Percentiles rank a stretch among this genome's conserved stretches.
Conservation (phyloP, 2,888 invertebrate genomes). For the Hyposoter dolosus region DNA sequence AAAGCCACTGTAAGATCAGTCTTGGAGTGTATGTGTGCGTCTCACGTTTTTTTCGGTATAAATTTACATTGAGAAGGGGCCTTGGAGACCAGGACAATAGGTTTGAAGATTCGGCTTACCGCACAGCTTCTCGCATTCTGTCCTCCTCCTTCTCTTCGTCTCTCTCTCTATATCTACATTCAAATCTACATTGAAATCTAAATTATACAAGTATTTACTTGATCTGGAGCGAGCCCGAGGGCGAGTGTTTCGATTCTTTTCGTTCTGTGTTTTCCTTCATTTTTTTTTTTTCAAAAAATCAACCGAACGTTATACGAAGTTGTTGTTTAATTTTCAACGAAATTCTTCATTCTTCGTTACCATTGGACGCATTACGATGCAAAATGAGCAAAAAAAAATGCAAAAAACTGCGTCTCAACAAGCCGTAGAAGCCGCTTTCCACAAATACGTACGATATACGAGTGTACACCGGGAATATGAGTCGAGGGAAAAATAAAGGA, state of each 20-base stretch:
- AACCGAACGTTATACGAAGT: background rate
- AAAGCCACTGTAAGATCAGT: constrained; percentile 50
- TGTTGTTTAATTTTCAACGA: no score
- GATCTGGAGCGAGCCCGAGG: constrained; percentile 60
- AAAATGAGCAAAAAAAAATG: no score
- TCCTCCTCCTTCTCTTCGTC: constrained; percentile 4
- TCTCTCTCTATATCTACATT: constrained; percentile 19
- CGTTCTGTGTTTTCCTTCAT: constrained; percentile 5
- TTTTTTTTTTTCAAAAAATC: constrained; percentile 11
- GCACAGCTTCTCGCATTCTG: constrained; percentile 50
- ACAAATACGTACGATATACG: background rate
- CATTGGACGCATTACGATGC: no score
- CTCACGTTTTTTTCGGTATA: constrained; percentile 80
- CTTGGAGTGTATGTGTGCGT: constrained; percentile 40
- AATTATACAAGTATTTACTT: background rate
- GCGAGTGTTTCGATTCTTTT: constrained; percentile 55
- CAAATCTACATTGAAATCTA: constrained; percentile 13
- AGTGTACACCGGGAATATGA: background rate
- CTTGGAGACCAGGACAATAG: constrained; percentile 84
- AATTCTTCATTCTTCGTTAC: no score
- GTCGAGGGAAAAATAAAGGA: background rate
- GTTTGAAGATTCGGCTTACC: constrained; percentile 77
- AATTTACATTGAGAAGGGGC: constrained; percentile 84
- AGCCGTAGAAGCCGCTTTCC: no score
- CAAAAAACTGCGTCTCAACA: no score